Conservation (phyloP, 2,888 invertebrate species). For the Heliconius cydno region DNA sequence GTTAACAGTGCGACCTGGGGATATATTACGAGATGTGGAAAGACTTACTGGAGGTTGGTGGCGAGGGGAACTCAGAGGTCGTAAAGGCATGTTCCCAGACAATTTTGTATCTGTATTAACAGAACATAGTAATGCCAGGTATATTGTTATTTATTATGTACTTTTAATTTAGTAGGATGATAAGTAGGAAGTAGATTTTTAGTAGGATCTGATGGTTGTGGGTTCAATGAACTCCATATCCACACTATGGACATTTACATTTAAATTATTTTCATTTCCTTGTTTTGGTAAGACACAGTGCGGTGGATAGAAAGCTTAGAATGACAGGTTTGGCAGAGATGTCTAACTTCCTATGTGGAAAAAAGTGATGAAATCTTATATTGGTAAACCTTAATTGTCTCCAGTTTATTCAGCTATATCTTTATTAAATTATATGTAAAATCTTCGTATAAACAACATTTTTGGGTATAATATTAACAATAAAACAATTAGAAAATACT, state of each 20-base stretch:
- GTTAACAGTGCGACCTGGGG: slow-evolving; percentile 91
- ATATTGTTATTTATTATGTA: slow-evolving; percentile 34
- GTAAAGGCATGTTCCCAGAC: slow-evolving; percentile 95
- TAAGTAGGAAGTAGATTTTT: too few species aligned
- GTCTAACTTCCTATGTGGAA: too few species aligned
- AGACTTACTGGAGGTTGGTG: slow-evolving; percentile 94
- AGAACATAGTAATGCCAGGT: slow-evolving; percentile 75
- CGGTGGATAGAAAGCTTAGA: too few species aligned
- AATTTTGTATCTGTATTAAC: slow-evolving; percentile 91
- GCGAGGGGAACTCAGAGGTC: slow-evolving; percentile 92
- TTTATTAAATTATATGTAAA: neutral
- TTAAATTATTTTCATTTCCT: neutral
- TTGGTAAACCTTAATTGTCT: neutral
- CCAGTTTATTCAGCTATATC: neutral
- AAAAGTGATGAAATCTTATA: too few species aligned
- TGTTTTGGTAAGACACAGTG: neutral
- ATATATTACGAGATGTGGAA: slow-evolving; percentile 91
- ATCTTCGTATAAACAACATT: neutral
- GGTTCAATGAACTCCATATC: neutral
- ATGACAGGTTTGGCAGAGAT: too few species aligned
- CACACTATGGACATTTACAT: neutral
- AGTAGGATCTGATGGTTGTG: neutral
- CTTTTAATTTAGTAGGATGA: neutral
- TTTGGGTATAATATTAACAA: neutral
- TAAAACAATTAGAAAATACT: neutral